Conservation (phyloP, 2,113 vertebrate species). For the Corythornis madagascariensis region DNA sequence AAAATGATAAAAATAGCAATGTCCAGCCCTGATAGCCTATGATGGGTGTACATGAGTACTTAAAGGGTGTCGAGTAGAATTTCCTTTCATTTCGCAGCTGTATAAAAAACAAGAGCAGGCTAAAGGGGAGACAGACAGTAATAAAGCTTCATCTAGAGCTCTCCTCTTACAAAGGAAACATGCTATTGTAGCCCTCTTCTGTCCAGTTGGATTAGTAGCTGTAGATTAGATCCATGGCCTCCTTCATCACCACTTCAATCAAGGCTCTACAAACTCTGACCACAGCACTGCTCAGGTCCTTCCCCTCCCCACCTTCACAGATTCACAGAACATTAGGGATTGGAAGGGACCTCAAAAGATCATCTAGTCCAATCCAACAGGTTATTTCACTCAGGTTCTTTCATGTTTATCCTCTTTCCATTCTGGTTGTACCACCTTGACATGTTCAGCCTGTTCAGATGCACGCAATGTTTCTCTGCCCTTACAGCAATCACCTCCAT, state of each 20-base stretch:
- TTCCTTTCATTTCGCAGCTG: not conserved
- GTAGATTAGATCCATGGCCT: not conserved
- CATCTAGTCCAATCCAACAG: too few species aligned
- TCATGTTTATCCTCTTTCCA: not conserved
- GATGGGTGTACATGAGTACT: not conserved
- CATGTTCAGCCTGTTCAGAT: not conserved
- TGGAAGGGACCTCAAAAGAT: too few species aligned
- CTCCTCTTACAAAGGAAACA: not conserved
- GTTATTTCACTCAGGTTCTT: not conserved
- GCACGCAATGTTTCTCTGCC: rapidly evolving
- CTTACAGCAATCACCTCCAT: not conserved
- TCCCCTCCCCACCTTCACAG: not conserved
- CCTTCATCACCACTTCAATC: not conserved
- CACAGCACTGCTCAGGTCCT: not conserved
- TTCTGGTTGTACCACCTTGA: not conserved
- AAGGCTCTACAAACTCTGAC: not conserved
- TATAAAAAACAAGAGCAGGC: not conserved
- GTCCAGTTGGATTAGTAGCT: conserved; percentile 49
- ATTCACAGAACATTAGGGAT: too few species aligned
- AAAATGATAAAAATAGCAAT: not conserved
- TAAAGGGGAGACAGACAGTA: not conserved
- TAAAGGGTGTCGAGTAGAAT: not conserved
- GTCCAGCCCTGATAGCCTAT: not conserved
- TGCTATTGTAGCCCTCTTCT: conserved; percentile 61
- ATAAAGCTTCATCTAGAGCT: not conserved